Evolutionary conservation across 2,888 invertebrate species (phyloP), one percentile per base, ranked within the genome.

Genomic region (Metalampra italica): DNA sequence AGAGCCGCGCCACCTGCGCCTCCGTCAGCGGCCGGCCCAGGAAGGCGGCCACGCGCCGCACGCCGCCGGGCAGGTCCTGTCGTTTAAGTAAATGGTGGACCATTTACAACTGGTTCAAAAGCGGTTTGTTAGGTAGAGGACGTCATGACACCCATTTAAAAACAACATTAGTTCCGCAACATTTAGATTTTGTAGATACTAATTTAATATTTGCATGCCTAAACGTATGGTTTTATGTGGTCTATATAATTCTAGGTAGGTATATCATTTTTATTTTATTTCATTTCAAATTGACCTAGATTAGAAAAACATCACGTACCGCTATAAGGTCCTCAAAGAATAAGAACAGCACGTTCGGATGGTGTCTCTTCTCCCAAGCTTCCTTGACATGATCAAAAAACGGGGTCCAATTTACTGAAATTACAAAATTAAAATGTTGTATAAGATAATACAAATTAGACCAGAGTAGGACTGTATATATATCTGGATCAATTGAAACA

Each of bases 351-450:
- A 95, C 79, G 73, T 95, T 95, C 0, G 91, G 74, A 57, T 93
- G 82, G 49, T 93, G 59, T 50, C 92, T 88, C 29, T 90, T 66
- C 0, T 82, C 75, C 92, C 93, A 93, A 0, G 93, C 94, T 80
- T 95, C 94, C 62, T 92, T 91, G 0, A 95, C 69, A 62, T 95
- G 94, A 41, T 91, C 91, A 90, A 93, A 94, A 61, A 92, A 94
- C 0, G 95, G 95, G 36, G 64, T 53, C 42, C 51, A 55, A 2
- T 44, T 43, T 39, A 66, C 69, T 72, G 59, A 15, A 64, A 62
- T 9, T 9, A 15, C 34, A 15, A 36, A 13, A 36, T 36, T 9
- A 39, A n/a, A n/a, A 36, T n/a, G 32, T 32, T 14, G 12, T 13
- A 43, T 12, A 34, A 29, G 22, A 95, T 93, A 0, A 92, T 0